Percentiles rank a stretch among this genome's conserved stretches.
These are phyloP conservation scores for Caenorhabditis zanzibari DNA, from an alignment of 2,888 invertebrate genomes.

Conservation along the genomic window DNA sequence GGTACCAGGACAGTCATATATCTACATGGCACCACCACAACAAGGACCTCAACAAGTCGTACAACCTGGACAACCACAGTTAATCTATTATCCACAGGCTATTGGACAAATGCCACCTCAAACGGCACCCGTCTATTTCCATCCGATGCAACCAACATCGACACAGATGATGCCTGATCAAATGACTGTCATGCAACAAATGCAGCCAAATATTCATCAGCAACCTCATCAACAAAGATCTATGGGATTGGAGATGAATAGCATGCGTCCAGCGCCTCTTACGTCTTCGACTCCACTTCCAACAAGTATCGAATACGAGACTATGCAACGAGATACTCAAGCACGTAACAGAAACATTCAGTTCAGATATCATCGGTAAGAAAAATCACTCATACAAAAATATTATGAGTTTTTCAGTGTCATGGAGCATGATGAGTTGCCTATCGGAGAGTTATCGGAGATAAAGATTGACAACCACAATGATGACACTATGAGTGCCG, in stretches of 20 bases:
- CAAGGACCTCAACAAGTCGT: constrained; percentile 37
- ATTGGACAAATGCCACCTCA: constrained; percentile 51
- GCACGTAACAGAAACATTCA: constrained; percentile 58
- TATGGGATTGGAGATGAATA: constrained; percentile 30
- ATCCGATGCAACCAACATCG: constrained; percentile 36
- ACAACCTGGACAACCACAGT: constrained; percentile 48
- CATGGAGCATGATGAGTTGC: constrained; percentile 66
- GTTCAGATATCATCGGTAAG: constrained; percentile 61
- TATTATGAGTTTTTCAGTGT: constrained; percentile 22
- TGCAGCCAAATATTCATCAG: constrained; percentile 18
- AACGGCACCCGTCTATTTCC: constrained; percentile 51
- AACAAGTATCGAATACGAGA: constrained; percentile 59
- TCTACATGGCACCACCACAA: constrained; percentile 59
- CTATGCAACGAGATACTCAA: constrained; percentile 49
- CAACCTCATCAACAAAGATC: constrained; percentile 27
- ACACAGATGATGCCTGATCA: constrained; percentile 32
- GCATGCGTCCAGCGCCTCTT: constrained; percentile 47
- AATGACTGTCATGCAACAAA: constrained; percentile 49
- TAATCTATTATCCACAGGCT: constrained; percentile 54
- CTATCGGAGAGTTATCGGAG: constrained; percentile 62
- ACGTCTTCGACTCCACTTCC: constrained; percentile 66
- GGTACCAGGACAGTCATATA: constrained; percentile 53
- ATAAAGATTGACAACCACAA: constrained; percentile 59
- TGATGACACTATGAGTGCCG: constrained; percentile 64
- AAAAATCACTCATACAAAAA: neutral